phyloP scores from a whole-genome alignment of 2,888 invertebrate species.

The Ctenicera cuprea region DNA sequence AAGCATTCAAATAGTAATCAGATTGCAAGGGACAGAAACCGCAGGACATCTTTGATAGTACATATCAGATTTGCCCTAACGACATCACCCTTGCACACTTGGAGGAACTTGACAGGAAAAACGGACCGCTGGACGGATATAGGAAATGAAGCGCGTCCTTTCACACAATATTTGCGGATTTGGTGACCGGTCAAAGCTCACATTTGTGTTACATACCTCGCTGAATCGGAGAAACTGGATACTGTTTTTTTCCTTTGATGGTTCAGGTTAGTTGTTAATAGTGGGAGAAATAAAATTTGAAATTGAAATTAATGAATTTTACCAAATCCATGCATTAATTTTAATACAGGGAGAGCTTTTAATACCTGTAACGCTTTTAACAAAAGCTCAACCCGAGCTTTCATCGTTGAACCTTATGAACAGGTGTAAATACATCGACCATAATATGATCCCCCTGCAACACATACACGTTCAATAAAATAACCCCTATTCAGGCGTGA shows the following conservation, averaged over 20 bases:
- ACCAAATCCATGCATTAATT: neutral
- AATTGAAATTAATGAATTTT: neutral
- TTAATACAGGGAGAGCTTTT: neutral
- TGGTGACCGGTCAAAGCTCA: slow-evolving; percentile 15
- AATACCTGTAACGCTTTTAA: slow-evolving; percentile 12
- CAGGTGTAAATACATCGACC: slow-evolving; percentile 31
- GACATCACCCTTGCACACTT: slow-evolving; percentile 37
- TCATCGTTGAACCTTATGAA: slow-evolving; percentile 4
- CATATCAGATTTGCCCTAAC: slow-evolving; percentile 38
- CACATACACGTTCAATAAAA: slow-evolving; percentile 3
- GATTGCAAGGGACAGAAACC: slow-evolving; percentile 29
- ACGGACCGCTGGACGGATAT: slow-evolving; percentile 31
- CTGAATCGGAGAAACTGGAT: slow-evolving; percentile 1
- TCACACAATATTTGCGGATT: slow-evolving; percentile 32
- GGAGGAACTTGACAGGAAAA: slow-evolving; percentile 36
- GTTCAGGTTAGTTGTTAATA: neutral
- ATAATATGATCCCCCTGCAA: slow-evolving; percentile 18
- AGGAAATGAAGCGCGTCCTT: slow-evolving; percentile 36
- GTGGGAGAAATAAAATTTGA: neutral
- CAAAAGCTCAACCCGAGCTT: slow-evolving; percentile 4
- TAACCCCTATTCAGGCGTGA: slow-evolving; percentile 15
- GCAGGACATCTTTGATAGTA: slow-evolving; percentile 29
- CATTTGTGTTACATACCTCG: slow-evolving; percentile 3
- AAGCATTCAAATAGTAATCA: slow-evolving; percentile 15
- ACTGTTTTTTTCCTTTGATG: slow-evolving; percentile 12